Evolutionary conservation across 2,113 vertebrate genomes (phyloP), one percentile per base, ranked within the genome.

Genomic region (Perca fluviatilis): DNA sequence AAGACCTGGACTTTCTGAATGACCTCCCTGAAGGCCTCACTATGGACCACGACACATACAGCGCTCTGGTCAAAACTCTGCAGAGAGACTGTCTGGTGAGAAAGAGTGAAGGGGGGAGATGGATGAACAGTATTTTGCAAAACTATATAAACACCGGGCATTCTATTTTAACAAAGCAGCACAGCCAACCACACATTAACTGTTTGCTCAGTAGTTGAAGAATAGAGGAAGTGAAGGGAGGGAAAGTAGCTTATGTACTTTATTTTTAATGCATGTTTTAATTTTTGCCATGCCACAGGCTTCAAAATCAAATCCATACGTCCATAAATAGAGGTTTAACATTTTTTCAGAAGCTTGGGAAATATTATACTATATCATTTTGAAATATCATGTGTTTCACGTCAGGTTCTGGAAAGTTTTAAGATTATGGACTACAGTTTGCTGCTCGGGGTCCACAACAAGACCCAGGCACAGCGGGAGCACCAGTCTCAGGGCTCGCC

Each of bases 341-440:
- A 16, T 3, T 25, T 19, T 36, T 10, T 21, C 19, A 33, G 27
- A 46, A 61, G 63, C 18, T 43, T 50, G n/a, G 33, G 6, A 46
- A 74, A 74, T 53, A 4, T 61, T 54, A n/a, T 62, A 46, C 79
- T 36, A 47, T 19, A 9, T 15, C 0, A 2, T 65, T 65, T 40
- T 72, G 36, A 76, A 67, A 51, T 23, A 6, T 16, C 0, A 3
- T 58, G 16, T 68, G 27, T 74, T 86, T 80, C 36, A 30, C 12
- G 0, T 56, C 84, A 99, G 98, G 98, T 99, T 63, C 93, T 99
- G 82, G 98, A 99, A 93, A 99, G 98, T 85, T 99, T 99, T 92
- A 99, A 99, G 94, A 99, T 99, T 88, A 99, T 99, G 98, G 98
- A 99, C 95, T 99, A 99, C 95, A 99, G 98, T 92, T 95, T 99